These are phyloP conservation scores for Rynchops niger DNA, from an alignment of 2,113 vertebrate genomes.

Conservation along the genomic window DNA sequence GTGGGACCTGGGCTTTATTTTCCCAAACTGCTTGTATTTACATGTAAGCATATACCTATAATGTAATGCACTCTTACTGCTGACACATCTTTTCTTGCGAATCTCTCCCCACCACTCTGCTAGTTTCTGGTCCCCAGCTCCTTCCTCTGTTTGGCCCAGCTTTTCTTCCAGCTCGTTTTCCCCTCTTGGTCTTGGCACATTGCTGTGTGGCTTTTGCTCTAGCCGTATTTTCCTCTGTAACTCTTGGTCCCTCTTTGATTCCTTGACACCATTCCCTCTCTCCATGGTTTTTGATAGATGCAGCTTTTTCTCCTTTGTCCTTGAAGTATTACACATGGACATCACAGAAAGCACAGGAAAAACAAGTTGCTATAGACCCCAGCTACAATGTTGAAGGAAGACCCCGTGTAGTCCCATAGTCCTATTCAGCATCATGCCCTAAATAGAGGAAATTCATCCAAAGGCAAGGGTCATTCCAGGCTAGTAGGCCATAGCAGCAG, in stretches of 20 bases:
- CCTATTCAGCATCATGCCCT: background rate
- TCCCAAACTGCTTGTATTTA: background rate
- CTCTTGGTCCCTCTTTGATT: background rate
- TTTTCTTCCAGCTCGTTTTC: background rate
- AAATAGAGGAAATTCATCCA: background rate
- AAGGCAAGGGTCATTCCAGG: background rate
- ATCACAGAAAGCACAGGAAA: background rate
- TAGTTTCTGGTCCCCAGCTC: background rate
- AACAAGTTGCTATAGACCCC: background rate
- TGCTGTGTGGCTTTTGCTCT: background rate
- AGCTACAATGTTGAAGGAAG: background rate
- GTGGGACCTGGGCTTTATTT: background rate
- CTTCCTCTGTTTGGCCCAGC: background rate
- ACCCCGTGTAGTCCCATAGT: rapidly evolving
- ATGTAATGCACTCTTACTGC: background rate
- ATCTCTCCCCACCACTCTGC: background rate
- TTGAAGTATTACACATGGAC: background rate
- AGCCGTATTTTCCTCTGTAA: background rate
- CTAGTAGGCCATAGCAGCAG: background rate
- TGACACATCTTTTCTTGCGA: background rate
- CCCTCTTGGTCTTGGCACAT: background rate
- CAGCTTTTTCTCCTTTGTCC: background rate
- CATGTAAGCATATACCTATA: background rate
- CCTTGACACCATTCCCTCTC: background rate
- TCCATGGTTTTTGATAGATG: background rate